Conservation (phyloP, 2,888 invertebrate species). For the Cordilura impudica region DNA sequence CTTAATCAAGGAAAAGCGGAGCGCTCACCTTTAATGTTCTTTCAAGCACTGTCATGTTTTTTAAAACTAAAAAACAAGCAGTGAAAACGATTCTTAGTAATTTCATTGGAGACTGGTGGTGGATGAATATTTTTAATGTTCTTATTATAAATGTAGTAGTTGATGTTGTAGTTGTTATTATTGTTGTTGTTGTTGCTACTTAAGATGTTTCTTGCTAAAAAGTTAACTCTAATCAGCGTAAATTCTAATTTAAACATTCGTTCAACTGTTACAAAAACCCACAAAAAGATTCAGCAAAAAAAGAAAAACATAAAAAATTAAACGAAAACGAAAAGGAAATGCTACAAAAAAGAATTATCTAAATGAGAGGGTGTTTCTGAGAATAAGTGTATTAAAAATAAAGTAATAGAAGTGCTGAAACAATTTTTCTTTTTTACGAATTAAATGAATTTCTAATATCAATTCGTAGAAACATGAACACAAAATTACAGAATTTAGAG, state of each 20-base stretch:
- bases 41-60: conserved; percentile 20
- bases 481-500: too few species aligned
- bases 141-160: too few species aligned
- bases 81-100: conserved; percentile 24
- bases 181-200: not conserved
- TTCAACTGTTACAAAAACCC: conserved; percentile 51
- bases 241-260: conserved; percentile 64
- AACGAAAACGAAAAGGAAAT: not conserved
- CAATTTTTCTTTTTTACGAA: not conserved
- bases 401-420: conserved; percentile 14
- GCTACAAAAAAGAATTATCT: not conserved
- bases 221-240: conserved; percentile 65
- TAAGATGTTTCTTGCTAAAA: conserved; percentile 45
- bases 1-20: not conserved
- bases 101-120: conserved; percentile 3
- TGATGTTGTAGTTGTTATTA: too few species aligned
- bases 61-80: conserved; percentile 27
- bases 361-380: conserved; percentile 32
- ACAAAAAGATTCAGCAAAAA: conserved; percentile 1
- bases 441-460: not conserved
- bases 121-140: not conserved
- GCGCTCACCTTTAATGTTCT: conserved; percentile 22
- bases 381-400: conserved; percentile 31
- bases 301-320: not conserved
- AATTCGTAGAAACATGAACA: not conserved